Percentiles rank a stretch among this genome's conserved stretches.
phyloP scores from a whole-genome alignment of 1,140 invertebrate genomes.

The Drosophila nikananu region DNA sequence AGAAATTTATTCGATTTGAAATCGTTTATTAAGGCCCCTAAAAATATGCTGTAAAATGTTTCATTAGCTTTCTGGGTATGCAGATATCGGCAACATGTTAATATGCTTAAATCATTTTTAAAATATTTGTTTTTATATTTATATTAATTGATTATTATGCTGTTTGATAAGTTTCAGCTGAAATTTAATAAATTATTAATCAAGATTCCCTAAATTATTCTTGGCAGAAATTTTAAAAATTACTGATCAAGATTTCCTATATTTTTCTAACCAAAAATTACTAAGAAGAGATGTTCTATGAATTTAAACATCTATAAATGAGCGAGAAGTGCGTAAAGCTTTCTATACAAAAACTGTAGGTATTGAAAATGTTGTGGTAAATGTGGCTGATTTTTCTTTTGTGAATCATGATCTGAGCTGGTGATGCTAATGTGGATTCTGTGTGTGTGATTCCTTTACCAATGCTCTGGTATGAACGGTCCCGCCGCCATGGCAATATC shows the following conservation, averaged over 20 bases:
- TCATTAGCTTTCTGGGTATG: no score
- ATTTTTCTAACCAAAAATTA: background rate
- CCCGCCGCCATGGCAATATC: conserved; percentile 91
- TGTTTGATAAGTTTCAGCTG: no score
- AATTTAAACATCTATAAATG: conserved; percentile 22
- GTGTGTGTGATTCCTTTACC: conserved; percentile 73
- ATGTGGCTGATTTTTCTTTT: conserved; percentile 16
- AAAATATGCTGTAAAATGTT: background rate
- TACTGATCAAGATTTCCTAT: background rate
- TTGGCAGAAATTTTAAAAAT: no score
- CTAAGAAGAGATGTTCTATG: background rate
- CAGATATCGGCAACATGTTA: background rate
- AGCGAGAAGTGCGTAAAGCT: conserved; percentile 19
- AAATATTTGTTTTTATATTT: no score
- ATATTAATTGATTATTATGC: no score
- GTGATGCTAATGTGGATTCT: conserved; percentile 30
- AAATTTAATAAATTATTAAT: no score
- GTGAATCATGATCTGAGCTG: conserved; percentile 13
- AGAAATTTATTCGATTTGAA: background rate
- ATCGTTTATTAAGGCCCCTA: background rate
- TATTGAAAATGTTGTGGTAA: conserved; percentile 8
- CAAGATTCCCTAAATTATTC: background rate
- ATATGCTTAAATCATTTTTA: no score
- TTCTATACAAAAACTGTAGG: conserved; percentile 25
- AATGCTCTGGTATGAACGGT: conserved; percentile 87